These are phyloP conservation scores for Aporophyla lueneburgensis DNA, from an alignment of 2,888 invertebrate species.

Conservation along the genomic window DNA sequence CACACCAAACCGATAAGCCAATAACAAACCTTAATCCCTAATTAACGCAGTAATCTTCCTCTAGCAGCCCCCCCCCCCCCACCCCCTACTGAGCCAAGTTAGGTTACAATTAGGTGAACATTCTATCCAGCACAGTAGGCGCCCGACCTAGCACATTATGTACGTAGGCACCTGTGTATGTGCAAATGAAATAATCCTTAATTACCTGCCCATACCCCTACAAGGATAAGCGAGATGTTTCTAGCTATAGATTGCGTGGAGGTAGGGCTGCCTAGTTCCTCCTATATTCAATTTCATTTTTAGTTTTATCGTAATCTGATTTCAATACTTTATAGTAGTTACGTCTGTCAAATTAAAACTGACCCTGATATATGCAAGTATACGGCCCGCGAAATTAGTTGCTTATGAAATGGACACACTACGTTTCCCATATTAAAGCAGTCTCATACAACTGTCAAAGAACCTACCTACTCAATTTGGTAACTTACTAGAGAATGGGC, in stretches of 20 bases:
- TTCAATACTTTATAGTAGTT: too few relatives aligned
- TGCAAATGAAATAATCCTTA: slow-evolving; percentile 66
- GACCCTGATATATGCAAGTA: too few relatives aligned
- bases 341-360: too few relatives aligned
- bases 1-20: slow-evolving; percentile 1
- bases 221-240: slow-evolving; percentile 59
- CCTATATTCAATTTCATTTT: too few relatives aligned
- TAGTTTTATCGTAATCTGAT: too few relatives aligned
- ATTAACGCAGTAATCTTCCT: slow-evolving; percentile 13
- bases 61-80: background rate
- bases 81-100: slow-evolving; percentile 27
- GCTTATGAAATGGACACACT: too few relatives aligned
- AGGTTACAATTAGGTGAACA: slow-evolving; percentile 49
- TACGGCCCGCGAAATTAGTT: too few relatives aligned
- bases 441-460: too few relatives aligned
- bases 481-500: too few relatives aligned
- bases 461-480: too few relatives aligned
- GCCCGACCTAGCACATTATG: slow-evolving; percentile 18
- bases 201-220: slow-evolving; percentile 51
- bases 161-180: slow-evolving; percentile 28
- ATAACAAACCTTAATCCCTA: background rate
- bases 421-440: too few relatives aligned
- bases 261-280: slow-evolving; percentile 42
- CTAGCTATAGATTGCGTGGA: slow-evolving; percentile 40
- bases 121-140: background rate